phyloP scores from a whole-genome alignment of 2,888 invertebrate genomes.

The Aphelenchoides bicaudatus region DNA sequence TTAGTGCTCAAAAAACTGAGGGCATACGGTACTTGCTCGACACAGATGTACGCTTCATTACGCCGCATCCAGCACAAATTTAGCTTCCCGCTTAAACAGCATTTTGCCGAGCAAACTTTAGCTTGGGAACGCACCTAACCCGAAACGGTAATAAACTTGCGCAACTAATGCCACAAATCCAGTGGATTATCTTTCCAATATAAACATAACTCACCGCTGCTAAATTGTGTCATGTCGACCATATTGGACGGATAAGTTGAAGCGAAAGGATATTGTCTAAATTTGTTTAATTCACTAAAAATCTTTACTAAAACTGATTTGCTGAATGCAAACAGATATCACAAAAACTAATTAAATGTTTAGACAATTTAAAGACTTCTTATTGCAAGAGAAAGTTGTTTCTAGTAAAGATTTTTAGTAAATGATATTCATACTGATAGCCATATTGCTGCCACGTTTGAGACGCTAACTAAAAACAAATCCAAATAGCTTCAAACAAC shows the following conservation, averaged over 20 bases:
- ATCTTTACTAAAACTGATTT: too few relatives aligned
- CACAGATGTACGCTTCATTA: neutral
- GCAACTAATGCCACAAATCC: neutral
- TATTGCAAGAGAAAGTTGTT: too few relatives aligned
- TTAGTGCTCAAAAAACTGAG: too few relatives aligned
- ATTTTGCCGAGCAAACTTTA: neutral
- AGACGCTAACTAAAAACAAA: too few relatives aligned
- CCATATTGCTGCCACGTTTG: too few relatives aligned
- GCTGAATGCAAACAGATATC: neutral
- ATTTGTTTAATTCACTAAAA: too few relatives aligned
- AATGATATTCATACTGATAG: too few relatives aligned
- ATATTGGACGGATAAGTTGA: neutral
- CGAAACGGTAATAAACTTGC: too few relatives aligned
- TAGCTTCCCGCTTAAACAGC: neutral
- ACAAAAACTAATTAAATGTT: neutral
- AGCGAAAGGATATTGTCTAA: slow-evolving; percentile 1
- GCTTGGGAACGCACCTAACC: too few relatives aligned
- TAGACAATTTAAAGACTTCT: too few relatives aligned
- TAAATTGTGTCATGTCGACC: neutral
- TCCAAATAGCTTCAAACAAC: too few relatives aligned
- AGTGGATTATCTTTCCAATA: neutral
- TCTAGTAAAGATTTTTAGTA: too few relatives aligned
- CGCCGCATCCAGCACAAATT: neutral
- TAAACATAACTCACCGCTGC: neutral
- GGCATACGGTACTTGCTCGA: slow-evolving; percentile 5